A percentile compares a stretch with the other conserved stretches of the same genome.
Evolutionary conservation across 2,113 vertebrate genomes (phyloP).

Genomic region (Amazona guildingii): DNA sequence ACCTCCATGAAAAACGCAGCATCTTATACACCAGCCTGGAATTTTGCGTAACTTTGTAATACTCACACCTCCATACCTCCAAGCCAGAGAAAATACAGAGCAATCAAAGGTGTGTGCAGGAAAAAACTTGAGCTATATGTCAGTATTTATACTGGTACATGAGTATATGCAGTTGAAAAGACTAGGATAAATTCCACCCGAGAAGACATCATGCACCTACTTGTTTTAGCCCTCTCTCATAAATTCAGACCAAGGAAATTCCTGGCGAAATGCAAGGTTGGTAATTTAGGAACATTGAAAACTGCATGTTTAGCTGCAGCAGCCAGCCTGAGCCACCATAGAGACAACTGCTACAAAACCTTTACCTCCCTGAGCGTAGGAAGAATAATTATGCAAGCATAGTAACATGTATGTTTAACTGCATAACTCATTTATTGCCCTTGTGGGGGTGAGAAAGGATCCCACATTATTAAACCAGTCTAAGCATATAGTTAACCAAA

Average conservation of each 20-base stretch:
- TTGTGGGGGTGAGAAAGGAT: slow-evolving; percentile 2
- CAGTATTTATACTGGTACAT: background rate
- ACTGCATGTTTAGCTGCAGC: background rate
- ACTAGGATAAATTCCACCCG: background rate
- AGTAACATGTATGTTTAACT: slow-evolving; percentile 25
- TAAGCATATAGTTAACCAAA: background rate
- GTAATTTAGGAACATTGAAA: background rate
- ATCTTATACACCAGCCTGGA: background rate
- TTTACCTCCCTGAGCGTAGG: background rate
- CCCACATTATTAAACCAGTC: background rate
- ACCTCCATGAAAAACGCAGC: background rate
- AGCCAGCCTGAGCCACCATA: background rate
- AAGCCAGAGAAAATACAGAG: background rate
- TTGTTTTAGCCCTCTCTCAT: background rate
- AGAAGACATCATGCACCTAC: background rate
- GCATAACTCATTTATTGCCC: background rate
- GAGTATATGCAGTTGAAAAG: background rate
- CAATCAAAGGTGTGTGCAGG: background rate
- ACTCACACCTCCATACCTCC: background rate
- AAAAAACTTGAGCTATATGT: background rate
- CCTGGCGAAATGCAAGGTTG: background rate
- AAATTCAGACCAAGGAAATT: background rate
- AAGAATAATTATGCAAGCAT: background rate
- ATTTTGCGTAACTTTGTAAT: slow-evolving; percentile 24
- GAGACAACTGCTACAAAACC: background rate